A percentile compares a stretch with the other conserved stretches of the same genome.
Conservation (phyloP, 2,888 invertebrate genomes). For the Deilephila elpenor region DNA sequence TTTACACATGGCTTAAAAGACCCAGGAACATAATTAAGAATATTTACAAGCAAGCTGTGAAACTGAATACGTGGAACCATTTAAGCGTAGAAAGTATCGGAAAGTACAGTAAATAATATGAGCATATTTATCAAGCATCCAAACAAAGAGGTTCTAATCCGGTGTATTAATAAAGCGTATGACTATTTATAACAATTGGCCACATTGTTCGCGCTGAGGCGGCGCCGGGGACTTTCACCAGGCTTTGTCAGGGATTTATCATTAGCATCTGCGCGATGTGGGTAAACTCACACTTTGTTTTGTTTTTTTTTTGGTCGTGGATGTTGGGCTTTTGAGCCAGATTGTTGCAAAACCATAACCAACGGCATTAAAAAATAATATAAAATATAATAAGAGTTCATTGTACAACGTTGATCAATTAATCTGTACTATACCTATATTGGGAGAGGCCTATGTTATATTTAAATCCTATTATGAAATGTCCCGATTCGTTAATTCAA, state of each 20-base stretch:
- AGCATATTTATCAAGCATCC: conserved; percentile 6
- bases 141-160: conserved; percentile 17
- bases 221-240: conserved; percentile 28
- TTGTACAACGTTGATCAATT: too few species aligned
- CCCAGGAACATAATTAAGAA: too few species aligned
- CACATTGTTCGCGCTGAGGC: conserved; percentile 47
- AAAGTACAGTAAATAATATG: conserved; percentile 8
- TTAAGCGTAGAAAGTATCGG: conserved; percentile 3
- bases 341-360: not conserved
- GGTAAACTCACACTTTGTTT: conserved; percentile 7
- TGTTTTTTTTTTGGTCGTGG: not conserved
- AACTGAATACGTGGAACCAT: too few species aligned
- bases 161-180: conserved; percentile 36
- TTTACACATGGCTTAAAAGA: too few species aligned
- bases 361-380: too few species aligned
- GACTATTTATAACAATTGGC: conserved; percentile 63
- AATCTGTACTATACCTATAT: too few species aligned
- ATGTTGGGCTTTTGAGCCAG: not conserved
- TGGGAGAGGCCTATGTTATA: too few species aligned
- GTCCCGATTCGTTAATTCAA: too few species aligned
- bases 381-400: too few species aligned
- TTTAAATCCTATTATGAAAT: too few species aligned
- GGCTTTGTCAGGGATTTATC: conserved; percentile 16
- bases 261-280: conserved; percentile 11
- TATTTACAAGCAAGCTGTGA: too few species aligned